Evolutionary conservation across 2,888 invertebrate genomes (phyloP), one percentile per base, ranked within the genome.

Genomic region (Lasioglossum malachurum): DNA sequence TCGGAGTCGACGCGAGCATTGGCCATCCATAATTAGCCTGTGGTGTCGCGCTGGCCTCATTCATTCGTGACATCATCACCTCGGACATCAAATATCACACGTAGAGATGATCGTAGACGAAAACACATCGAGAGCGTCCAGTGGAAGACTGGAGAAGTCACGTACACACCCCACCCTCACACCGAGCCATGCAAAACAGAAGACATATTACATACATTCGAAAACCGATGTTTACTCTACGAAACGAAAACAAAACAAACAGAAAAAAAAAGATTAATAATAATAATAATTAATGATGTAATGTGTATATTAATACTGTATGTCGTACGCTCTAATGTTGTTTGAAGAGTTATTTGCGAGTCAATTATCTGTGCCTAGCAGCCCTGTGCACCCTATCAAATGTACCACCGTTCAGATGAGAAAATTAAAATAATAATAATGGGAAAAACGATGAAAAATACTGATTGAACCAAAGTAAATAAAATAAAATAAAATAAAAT

Each of bases 291-390:
- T 85, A 85, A 89, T 92, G 92, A 88, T 93, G 92, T 92, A 94
- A 93, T 94, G 93, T 94, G 94, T 94, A 94, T 94, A 94, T 94
- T 91, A 92, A 94, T 95, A 95, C 93, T 95, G 94, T 95, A 95
- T 95, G 95, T 95, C 94, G 95, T 95, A 95, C 94, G 95, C 95
- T 95, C 95, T 95, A 95, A 95, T 94, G 95, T 95, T 95, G 94
- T 95, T 95, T 95, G 94, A 95, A 94, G 94, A 95, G 95, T 96
- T 96, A 96, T 96, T 96, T 96, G 96, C 95, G 95, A 96, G 96
- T 96, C 96, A 96, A 96, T 96, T 96, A 96, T 96, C 96, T 96
- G 96, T 96, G 96, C 96, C 96, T 96, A 95, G 95, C 95, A 95
- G 95, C 94, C 95, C 95, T 95, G 95, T 94, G 95, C 95, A 95